Base-by-base conservation (phyloP, 2,888 invertebrate genomes). In the Cremastinae sp. region DNA sequence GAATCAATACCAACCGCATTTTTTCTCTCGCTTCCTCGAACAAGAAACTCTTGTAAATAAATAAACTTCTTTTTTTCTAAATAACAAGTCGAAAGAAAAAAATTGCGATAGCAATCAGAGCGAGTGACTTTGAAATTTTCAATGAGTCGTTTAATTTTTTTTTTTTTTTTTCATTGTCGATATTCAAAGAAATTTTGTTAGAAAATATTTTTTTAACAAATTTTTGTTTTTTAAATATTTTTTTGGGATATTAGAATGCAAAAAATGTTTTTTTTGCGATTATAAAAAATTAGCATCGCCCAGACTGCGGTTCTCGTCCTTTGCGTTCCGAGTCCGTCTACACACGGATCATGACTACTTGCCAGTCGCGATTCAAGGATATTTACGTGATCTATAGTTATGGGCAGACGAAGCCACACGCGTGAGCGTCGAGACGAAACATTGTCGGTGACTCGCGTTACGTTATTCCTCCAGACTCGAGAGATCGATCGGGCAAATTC, bases 291-390 rank as follows among this genome's bases (percentile, higher is more conserved):
- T 2, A n/a, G 8, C 1, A 43, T 10, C 8, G 43, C 20, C 20
- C 28, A 16, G 61, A 8, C 12, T 22, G 16, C 1, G 14, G 51
- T 51, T 35, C 22, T 53, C n/a, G 14, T 41, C 35, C 20, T 37
- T 65, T 66, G 10, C 16, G 20, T 51, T 39, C n/a, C 39, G 39
- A 64, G 58, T 65, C 39, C 41, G 51, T 65, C 47, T 55, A 45
- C 22, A 53, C 53, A 65, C 43, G 65, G 55, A 59, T 20, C 55
- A 39, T 53, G 35, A 55, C 53, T 61, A 71, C 65, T 58, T 35
- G 65, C 45, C 65, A 53, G 43, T 70, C 53, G 53, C 14, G 53
- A 12, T 39, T 49, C 65, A 61, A 70, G 58, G 65, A 75, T 75
- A 64, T 22, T 22, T 37, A 47, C 53, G 41, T 39, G 53, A 62